phyloP scores from a whole-genome alignment of 2,113 vertebrate species.

The Capra hircus region DNA sequence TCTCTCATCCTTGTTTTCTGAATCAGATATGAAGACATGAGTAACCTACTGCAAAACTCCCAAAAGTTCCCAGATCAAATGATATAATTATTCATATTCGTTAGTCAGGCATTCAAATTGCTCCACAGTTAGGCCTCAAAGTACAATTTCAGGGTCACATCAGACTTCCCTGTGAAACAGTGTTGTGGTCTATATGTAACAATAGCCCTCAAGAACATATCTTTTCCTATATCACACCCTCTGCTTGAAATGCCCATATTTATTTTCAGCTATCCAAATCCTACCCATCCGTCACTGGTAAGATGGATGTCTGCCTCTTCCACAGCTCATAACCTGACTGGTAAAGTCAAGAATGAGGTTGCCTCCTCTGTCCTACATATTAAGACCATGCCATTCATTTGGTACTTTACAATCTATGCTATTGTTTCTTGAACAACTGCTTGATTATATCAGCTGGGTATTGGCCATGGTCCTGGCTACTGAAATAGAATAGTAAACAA shows the following conservation, averaged over 20 bases:
- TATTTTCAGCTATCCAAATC: background rate
- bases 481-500: background rate
- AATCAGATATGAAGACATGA: background rate
- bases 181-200: background rate
- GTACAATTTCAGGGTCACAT: background rate
- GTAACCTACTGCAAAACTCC: background rate
- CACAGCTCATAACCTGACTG: background rate
- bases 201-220: background rate
- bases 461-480: background rate
- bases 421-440: background rate
- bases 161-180: background rate
- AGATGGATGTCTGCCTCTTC: too few relatives aligned
- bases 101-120: background rate
- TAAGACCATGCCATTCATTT: background rate
- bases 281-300: background rate
- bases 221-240: background rate
- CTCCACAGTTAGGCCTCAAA: background rate
- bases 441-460: background rate
- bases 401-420: background rate
- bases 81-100: background rate
- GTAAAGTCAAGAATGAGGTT: background rate
- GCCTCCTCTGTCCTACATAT: background rate
- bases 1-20: background rate
- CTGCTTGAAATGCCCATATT: background rate
- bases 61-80: background rate